Percentiles rank a stretch among this genome's conserved stretches.
Conservation (phyloP, 2,113 vertebrate species). For the Fregetta grallaria region DNA sequence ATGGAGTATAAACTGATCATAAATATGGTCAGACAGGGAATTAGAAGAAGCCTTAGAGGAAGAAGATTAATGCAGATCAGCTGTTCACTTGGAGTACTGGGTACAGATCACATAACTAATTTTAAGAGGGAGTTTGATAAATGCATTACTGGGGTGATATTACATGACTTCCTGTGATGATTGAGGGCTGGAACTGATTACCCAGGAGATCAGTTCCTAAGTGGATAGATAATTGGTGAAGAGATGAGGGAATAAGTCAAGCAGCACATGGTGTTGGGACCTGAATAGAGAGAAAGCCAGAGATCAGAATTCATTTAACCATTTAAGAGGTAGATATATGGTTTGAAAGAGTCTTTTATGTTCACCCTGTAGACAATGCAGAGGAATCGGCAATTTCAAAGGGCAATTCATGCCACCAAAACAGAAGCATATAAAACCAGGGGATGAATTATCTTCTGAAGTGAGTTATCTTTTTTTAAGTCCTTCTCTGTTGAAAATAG, state of each 20-base stretch:
- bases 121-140: constrained; percentile 13
- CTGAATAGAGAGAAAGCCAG: not conserved
- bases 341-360: not conserved
- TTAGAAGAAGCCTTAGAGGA: not conserved
- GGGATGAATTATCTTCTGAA: not conserved
- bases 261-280: not conserved
- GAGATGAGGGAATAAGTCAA: not conserved
- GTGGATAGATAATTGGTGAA: not conserved
- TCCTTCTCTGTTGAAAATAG: not conserved
- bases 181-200: not conserved
- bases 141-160: not conserved
- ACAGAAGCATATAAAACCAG: not conserved
- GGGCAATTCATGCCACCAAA: not conserved
- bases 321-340: not conserved
- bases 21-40: constrained; percentile 32
- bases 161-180: not conserved
- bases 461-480: not conserved
- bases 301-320: not conserved
- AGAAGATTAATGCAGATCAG: constrained; percentile 25
- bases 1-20: constrained; percentile 20
- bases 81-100: not conserved
- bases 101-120: not conserved
- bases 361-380: not conserved
- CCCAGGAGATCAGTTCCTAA: not conserved
- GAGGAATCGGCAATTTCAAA: not conserved